These are phyloP conservation scores for Apis dorsata DNA, from an alignment of 1,140 invertebrate species.

Conservation along the genomic window DNA sequence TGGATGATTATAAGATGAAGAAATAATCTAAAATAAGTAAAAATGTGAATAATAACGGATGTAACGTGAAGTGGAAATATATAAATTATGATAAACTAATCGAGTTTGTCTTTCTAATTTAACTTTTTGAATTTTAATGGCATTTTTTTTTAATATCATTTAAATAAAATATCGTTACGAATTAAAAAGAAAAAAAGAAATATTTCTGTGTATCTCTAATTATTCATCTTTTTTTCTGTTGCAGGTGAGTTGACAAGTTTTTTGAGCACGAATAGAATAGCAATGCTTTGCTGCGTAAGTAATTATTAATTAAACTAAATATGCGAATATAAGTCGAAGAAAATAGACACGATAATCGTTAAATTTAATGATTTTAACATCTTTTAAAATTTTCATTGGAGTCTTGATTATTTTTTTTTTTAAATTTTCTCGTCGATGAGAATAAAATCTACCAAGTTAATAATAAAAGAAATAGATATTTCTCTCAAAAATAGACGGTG, in stretches of 20 bases:
- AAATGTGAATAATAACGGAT: no score
- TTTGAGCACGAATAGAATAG: background rate
- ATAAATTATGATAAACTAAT: no score
- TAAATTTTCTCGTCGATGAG: background rate
- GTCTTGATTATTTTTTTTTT: background rate
- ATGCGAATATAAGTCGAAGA: background rate
- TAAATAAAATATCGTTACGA: no score
- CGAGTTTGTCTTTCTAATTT: no score
- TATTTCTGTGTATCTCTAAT: background rate
- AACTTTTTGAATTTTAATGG: no score
- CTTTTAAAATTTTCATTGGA: background rate
- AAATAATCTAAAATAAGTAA: no score
- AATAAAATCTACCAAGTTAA: background rate
- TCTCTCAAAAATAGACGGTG: background rate
- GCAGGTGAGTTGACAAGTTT: constrained; percentile 58
- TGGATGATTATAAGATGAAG: background rate
- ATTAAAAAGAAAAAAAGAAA: background rate
- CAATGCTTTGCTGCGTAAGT: constrained; percentile 45
- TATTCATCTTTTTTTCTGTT: constrained; percentile 32
- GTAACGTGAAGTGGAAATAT: no score
- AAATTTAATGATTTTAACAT: background rate
- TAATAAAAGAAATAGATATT: background rate
- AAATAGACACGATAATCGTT: background rate
- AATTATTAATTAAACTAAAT: background rate
- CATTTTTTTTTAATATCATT: no score